These are phyloP conservation scores for Tiliacea aurago DNA, from an alignment of 2,888 invertebrate species.

Conservation along the genomic window DNA sequence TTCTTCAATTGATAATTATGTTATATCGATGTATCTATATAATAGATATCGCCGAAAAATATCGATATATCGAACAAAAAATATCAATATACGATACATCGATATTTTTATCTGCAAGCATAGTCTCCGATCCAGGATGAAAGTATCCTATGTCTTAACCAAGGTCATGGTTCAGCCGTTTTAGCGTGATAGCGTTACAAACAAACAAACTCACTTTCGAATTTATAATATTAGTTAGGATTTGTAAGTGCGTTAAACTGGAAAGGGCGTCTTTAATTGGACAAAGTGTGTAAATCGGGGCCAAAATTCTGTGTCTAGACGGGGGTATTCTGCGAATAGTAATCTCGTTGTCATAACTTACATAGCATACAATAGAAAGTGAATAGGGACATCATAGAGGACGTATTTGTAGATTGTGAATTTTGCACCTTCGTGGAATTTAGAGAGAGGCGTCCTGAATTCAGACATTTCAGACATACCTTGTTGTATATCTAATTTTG, in stretches of 20 bases:
- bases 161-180: no score
- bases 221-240: no score
- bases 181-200: no score
- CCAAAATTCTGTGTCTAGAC: constrained; percentile 44
- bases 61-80: no score
- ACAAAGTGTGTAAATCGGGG: neutral
- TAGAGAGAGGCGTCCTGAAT: neutral
- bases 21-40: no score
- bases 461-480: neutral
- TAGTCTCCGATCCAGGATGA: no score
- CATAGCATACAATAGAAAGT: neutral
- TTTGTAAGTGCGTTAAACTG: constrained; percentile 9
- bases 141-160: no score
- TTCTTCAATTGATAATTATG: no score
- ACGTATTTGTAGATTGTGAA: constrained; percentile 16
- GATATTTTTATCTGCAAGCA: no score
- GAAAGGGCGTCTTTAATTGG: constrained; percentile 19
- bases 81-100: no score
- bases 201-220: no score
- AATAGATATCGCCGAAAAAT: no score
- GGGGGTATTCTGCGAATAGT: neutral
- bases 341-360: constrained; percentile 2
- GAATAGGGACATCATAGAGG: constrained; percentile 1
- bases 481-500: neutral
- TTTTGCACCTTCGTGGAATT: constrained; percentile 19